Conservation (phyloP, 1,140 invertebrate species). For the roundworm (Caenorhabditis elegans) region DNA sequence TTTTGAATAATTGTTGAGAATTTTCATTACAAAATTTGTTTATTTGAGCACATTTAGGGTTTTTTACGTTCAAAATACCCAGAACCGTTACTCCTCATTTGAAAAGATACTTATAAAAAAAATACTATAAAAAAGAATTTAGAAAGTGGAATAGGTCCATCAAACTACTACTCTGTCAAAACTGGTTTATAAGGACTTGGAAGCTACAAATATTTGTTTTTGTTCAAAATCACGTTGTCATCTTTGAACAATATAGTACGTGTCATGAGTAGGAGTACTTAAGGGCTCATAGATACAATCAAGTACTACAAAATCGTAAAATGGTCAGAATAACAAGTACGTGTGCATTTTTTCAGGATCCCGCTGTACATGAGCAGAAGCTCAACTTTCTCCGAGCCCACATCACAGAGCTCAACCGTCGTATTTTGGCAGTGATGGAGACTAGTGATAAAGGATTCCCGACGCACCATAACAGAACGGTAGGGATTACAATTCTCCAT, state of each 20-base stretch:
- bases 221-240: background rate
- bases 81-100: too few relatives aligned
- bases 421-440: constrained; percentile 52
- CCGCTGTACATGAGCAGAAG: constrained; percentile 63
- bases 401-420: constrained; percentile 60
- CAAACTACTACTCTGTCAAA: too few relatives aligned
- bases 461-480: constrained; percentile 42
- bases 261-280: background rate
- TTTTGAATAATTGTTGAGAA: too few relatives aligned
- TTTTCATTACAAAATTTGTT: too few relatives aligned
- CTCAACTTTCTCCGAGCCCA: constrained; percentile 62
- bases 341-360: constrained; percentile 54
- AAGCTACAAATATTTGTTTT: background rate
- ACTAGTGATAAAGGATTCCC: constrained; percentile 52
- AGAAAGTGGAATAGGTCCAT: too few relatives aligned
- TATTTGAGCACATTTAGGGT: too few relatives aligned
- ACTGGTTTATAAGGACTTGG: too few relatives aligned
- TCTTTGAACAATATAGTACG: background rate
- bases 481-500: background rate
- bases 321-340: background rate
- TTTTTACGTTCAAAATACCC: too few relatives aligned
- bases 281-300: background rate
- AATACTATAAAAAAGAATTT: too few relatives aligned
- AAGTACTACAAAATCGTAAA: background rate
- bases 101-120: too few relatives aligned